A percentile compares a stretch with the other conserved stretches of the same genome.
Evolutionary conservation across 2,888 invertebrate species (phyloP).

Genomic region (Platycheirus albimanus): DNA sequence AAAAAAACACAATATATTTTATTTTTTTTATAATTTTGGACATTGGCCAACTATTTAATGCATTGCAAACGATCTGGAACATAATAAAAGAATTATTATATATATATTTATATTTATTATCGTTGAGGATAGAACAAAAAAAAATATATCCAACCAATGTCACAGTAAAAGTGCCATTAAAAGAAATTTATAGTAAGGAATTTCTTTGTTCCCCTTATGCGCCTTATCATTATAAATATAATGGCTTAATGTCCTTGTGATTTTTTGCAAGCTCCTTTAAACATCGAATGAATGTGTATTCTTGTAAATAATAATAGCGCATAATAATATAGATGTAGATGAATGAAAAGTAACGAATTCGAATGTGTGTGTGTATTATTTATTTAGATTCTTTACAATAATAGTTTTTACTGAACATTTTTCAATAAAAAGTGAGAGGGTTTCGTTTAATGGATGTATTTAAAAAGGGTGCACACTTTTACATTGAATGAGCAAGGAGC

Average conservation of each 20-base stretch:
- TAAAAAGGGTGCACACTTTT: too few relatives aligned
- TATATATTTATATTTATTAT: conserved; percentile 36
- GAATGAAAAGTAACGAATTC: conserved; percentile 30
- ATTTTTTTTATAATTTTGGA: conserved; percentile 36
- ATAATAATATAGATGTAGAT: neutral
- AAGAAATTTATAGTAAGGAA: conserved; percentile 53
- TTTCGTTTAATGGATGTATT: conserved; percentile 15
- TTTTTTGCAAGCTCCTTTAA: neutral
- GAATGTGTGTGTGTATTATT: too few relatives aligned
- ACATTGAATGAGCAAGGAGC: conserved; percentile 38
- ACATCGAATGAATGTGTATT: conserved; percentile 15
- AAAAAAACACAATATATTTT: neutral
- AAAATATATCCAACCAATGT: conserved; percentile 14
- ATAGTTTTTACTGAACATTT: neutral
- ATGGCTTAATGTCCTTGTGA: conserved; percentile 37
- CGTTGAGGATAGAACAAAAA: neutral
- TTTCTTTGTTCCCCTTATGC: conserved; percentile 11
- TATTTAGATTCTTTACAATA: conserved; percentile 45
- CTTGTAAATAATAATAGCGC: too few relatives aligned
- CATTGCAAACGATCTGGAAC: conserved; percentile 50
- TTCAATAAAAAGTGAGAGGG: neutral
- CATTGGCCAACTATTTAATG: conserved; percentile 54
- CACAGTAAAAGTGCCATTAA: conserved; percentile 58
- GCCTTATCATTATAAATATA: neutral
- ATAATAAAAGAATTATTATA: conserved; percentile 27